These are phyloP conservation scores for Cyanistes caeruleus DNA, from an alignment of 2,113 vertebrate genomes.

Conservation along the genomic window DNA sequence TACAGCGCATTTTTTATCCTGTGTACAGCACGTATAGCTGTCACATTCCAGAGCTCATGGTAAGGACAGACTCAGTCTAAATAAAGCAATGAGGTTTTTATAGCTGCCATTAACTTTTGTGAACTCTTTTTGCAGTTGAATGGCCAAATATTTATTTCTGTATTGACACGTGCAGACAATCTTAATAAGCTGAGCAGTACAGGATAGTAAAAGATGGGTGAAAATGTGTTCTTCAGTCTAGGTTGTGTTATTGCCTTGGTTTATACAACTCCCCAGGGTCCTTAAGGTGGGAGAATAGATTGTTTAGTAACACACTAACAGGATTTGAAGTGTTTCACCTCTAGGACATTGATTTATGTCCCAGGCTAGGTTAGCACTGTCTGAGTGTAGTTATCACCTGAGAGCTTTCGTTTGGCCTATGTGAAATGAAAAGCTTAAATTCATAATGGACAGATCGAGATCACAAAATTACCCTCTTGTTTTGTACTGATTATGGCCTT, in stretches of 20 bases:
- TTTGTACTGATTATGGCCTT: neutral
- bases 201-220: neutral
- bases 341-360: neutral
- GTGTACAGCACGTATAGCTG: neutral
- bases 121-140: conserved; percentile 26
- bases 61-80: conserved; percentile 12
- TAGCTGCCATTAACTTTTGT: conserved; percentile 56
- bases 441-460: neutral
- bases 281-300: neutral
- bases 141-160: conserved; percentile 37
- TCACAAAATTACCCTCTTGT: neutral
- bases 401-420: neutral
- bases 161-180: neutral
- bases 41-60: conserved; percentile 1
- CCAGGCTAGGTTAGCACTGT: neutral
- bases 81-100: conserved; percentile 51
- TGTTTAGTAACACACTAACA: conserved; percentile 11
- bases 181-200: conserved; percentile 1
- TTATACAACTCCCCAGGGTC: conserved; percentile 4
- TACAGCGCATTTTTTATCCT: neutral
- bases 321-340: conserved; percentile 18
- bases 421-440: neutral
- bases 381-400: neutral
- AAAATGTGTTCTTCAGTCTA: neutral
- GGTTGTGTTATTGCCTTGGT: neutral